Evolutionary conservation across 2,113 vertebrate species (phyloP).

Genomic region (Sylvia atricapilla): DNA sequence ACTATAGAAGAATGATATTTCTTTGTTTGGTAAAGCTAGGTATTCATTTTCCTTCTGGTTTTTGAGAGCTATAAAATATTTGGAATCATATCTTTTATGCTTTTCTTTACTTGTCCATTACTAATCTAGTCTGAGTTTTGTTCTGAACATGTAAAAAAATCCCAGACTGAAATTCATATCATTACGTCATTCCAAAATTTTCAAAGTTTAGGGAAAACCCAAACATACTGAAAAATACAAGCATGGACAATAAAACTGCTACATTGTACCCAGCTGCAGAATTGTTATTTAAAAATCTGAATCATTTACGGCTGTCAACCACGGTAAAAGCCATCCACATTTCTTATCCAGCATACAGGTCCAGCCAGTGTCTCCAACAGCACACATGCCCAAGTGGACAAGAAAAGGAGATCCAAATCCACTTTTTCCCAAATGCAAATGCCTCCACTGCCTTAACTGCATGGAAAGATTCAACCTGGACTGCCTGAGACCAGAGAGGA

Average conservation of each 20-base stretch:
- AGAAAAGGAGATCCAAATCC: neutral
- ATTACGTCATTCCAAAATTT: neutral
- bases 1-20: neutral
- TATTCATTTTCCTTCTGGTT: neutral
- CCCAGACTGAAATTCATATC: neutral
- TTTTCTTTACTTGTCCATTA: neutral
- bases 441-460: neutral
- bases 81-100: neutral
- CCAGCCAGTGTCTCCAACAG: neutral
- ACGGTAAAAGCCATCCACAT: neutral
- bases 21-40: neutral
- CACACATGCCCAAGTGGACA: fast-evolving
- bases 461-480: neutral
- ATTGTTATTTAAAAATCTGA: neutral
- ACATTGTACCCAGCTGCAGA: neutral
- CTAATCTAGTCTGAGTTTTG: neutral
- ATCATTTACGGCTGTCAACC: neutral
- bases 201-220: neutral
- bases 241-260: neutral
- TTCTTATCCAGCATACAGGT: neutral
- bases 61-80: neutral
- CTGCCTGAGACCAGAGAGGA: neutral
- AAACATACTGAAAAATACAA: neutral
- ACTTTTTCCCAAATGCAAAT: neutral
- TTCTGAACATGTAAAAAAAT: neutral